These are phyloP conservation scores for Dorcus hopei DNA, from an alignment of 2,888 invertebrate genomes.

Conservation along the genomic window DNA sequence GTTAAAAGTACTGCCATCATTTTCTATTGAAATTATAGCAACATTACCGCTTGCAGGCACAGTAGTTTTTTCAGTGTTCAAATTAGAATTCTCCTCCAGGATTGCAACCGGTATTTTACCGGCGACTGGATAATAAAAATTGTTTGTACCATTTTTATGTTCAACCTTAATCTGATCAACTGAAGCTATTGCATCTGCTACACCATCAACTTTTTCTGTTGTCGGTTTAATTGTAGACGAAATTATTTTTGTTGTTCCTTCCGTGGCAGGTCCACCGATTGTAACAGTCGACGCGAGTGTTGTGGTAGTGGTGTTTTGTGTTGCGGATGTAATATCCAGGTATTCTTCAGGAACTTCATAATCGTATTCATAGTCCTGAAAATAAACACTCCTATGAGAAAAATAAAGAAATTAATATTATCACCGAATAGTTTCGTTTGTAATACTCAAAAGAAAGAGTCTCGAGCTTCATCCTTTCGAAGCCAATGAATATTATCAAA, in stretches of 20 bases:
- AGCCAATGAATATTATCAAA: no score
- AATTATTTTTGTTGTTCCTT: not conserved
- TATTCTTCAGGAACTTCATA: slow-evolving; percentile 64
- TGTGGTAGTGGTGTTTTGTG: slow-evolving; percentile 58
- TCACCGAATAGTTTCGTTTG: no score
- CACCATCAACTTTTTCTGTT: slow-evolving; percentile 47
- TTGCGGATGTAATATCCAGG: slow-evolving; percentile 50
- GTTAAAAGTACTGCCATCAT: no score
- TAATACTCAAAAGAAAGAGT: no score
- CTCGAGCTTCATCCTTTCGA: no score
- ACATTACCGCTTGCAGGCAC: not conserved
- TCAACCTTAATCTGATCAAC: not conserved
- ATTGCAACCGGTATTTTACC: slow-evolving; percentile 10
- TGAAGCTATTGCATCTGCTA: slow-evolving; percentile 53
- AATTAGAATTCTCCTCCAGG: slow-evolving; percentile 8
- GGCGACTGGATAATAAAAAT: not conserved
- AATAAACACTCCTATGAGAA: no score
- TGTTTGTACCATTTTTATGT: no score
- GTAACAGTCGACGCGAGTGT: no score
- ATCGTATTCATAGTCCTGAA: slow-evolving; percentile 71
- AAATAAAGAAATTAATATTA: no score
- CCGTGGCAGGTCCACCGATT: slow-evolving; percentile 2
- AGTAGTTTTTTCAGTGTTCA: not conserved
- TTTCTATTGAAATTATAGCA: not conserved
- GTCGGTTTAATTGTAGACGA: not conserved